Percentiles rank a stretch among this genome's conserved stretches.
Conservation (phyloP, 2,113 vertebrate species). For the Gorsachius goisagi region DNA sequence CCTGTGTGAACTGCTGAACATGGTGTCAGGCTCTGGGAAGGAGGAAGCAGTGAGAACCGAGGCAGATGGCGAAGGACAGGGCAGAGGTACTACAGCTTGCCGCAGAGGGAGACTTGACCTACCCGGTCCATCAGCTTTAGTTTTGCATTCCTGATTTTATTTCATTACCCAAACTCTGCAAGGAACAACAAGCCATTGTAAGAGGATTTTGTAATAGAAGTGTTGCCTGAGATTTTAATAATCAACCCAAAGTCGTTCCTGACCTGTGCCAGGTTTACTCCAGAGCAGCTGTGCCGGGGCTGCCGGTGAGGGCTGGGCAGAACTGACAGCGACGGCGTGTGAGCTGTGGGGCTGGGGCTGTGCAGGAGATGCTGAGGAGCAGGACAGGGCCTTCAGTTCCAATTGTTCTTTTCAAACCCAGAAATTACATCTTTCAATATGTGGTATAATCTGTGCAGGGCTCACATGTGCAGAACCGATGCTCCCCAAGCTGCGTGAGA, state of each 20-base stretch:
- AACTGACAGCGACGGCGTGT: neutral
- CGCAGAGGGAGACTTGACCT: neutral
- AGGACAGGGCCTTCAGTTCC: neutral
- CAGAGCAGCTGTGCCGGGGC: fast-evolving
- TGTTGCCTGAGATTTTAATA: neutral
- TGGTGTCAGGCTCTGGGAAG: neutral
- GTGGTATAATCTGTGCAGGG: neutral
- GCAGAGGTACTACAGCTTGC: neutral
- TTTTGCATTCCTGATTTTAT: neutral
- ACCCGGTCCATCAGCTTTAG: neutral
- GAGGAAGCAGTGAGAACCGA: neutral
- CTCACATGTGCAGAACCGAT: neutral
- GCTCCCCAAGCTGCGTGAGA: neutral
- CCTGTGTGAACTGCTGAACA: fast-evolving
- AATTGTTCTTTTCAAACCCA: neutral
- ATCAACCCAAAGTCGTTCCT: neutral
- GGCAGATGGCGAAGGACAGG: neutral
- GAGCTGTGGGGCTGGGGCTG: neutral
- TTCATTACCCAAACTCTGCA: neutral
- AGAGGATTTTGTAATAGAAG: neutral
- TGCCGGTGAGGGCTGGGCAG: fast-evolving
- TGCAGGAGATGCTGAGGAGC: neutral
- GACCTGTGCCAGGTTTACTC: neutral
- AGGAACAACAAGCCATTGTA: neutral
- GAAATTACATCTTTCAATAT: neutral